phyloP scores from a whole-genome alignment of 2,113 vertebrate species.

The Cephalopholis sonnerati region DNA sequence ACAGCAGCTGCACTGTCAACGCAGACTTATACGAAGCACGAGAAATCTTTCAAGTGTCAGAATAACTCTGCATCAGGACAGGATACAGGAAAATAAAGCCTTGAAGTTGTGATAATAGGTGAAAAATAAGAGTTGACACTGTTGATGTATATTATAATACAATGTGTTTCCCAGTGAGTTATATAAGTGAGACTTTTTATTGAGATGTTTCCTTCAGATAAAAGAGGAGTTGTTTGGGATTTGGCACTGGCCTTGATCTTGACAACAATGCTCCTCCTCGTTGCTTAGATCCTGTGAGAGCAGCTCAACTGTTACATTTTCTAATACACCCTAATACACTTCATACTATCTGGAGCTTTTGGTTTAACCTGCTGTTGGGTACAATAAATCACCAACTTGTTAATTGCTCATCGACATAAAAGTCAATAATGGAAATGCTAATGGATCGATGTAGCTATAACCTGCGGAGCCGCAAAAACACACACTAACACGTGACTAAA shows the following conservation, averaged over 20 bases:
- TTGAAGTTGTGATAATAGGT: not conserved
- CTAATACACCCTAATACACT: not conserved
- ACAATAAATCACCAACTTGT: not conserved
- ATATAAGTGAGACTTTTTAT: not conserved
- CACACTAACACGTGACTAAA: not conserved
- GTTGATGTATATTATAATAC: not conserved
- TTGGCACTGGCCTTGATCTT: not conserved
- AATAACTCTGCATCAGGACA: not conserved
- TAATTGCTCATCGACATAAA: conserved; percentile 39
- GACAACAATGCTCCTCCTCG: not conserved
- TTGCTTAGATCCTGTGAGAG: not conserved
- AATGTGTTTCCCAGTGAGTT: not conserved
- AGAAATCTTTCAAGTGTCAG: not conserved
- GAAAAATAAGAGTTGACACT: not conserved
- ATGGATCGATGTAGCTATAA: not conserved
- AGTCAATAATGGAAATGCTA: conserved; percentile 37
- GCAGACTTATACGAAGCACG: not conserved
- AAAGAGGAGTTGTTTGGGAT: not conserved
- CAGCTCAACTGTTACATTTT: not conserved
- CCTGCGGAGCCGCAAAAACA: conserved; percentile 11
- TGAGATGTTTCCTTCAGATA: not conserved
- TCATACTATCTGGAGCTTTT: not conserved
- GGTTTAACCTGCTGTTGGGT: not conserved
- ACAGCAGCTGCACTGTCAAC: conserved; percentile 30
- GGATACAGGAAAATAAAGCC: not conserved